Conservation (phyloP, 2,888 invertebrate species). For the Leucophenga montana region DNA sequence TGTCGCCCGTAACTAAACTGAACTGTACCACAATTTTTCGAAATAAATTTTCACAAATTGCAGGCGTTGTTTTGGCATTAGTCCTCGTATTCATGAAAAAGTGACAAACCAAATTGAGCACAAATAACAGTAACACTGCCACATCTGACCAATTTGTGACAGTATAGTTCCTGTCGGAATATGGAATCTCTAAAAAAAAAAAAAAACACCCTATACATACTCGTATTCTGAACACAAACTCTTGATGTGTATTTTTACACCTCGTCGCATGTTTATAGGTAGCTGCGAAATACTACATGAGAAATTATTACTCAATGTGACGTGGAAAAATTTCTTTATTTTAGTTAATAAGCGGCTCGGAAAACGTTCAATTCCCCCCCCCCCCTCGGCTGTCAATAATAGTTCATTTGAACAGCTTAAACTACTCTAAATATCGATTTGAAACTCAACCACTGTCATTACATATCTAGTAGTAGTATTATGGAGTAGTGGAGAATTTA, state of each 20-base stretch:
- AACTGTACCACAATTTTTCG: too few relatives aligned
- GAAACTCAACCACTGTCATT: neutral
- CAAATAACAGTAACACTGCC: too few relatives aligned
- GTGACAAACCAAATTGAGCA: too few relatives aligned
- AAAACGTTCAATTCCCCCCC: neutral
- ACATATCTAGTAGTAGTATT: neutral
- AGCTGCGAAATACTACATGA: too few relatives aligned
- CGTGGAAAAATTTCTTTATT: slow-evolving; percentile 12
- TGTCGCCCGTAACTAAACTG: too few relatives aligned
- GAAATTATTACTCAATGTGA: neutral
- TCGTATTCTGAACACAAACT: neutral
- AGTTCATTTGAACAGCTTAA: slow-evolving; percentile 17
- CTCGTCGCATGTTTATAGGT: slow-evolving; percentile 9
- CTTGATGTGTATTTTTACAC: slow-evolving; percentile 8
- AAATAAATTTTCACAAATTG: too few relatives aligned
- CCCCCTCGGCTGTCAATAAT: slow-evolving; percentile 7
- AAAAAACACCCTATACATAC: too few relatives aligned
- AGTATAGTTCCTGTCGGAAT: too few relatives aligned
- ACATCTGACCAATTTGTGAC: too few relatives aligned
- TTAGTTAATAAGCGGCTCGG: neutral
- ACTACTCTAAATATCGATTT: neutral
- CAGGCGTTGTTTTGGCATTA: too few relatives aligned
- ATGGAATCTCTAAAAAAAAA: too few relatives aligned
- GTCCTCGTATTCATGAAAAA: too few relatives aligned
- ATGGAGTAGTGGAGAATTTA: neutral